Percentiles rank a stretch among this genome's conserved stretches.
Evolutionary conservation across 2,888 invertebrate genomes (phyloP).

Genomic region (Andrena flavipes): DNA sequence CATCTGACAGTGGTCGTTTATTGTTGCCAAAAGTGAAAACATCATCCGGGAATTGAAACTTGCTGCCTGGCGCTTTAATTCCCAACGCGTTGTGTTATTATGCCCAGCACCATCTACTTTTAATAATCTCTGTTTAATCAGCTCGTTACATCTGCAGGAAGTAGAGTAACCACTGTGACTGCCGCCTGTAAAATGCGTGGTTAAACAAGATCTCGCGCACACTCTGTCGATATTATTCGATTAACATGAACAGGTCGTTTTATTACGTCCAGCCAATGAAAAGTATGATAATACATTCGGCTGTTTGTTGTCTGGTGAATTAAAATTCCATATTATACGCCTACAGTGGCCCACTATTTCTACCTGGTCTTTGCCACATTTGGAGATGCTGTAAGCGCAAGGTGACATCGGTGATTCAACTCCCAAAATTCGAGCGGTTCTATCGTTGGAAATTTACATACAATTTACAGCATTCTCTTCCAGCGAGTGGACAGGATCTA

Average conservation of each 20-base stretch:
- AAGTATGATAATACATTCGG: background rate
- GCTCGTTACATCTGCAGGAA: too few relatives aligned
- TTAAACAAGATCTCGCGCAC: background rate
- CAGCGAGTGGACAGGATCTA: too few relatives aligned
- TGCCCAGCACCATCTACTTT: too few relatives aligned
- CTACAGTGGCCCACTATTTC: constrained; percentile 1
- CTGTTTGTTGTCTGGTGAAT: background rate
- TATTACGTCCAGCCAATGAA: background rate
- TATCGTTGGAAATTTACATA: background rate
- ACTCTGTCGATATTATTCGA: background rate
- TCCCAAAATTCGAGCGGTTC: background rate
- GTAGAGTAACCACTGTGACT: too few relatives aligned
- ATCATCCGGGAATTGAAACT: background rate
- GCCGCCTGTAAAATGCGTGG: too few relatives aligned
- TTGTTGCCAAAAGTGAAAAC: background rate
- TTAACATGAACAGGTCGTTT: background rate
- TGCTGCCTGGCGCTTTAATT: too few relatives aligned
- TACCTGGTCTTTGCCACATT: constrained; percentile 21
- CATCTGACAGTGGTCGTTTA: background rate
- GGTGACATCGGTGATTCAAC: constrained; percentile 23
- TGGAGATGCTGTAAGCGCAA: constrained; percentile 11
- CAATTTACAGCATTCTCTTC: background rate
- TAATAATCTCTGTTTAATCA: too few relatives aligned
- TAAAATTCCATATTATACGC: constrained; percentile 25
- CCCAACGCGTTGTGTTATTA: too few relatives aligned